These are phyloP conservation scores for Caenorhabditis sulstoni DNA, from an alignment of 2,888 invertebrate genomes.

Conservation along the genomic window DNA sequence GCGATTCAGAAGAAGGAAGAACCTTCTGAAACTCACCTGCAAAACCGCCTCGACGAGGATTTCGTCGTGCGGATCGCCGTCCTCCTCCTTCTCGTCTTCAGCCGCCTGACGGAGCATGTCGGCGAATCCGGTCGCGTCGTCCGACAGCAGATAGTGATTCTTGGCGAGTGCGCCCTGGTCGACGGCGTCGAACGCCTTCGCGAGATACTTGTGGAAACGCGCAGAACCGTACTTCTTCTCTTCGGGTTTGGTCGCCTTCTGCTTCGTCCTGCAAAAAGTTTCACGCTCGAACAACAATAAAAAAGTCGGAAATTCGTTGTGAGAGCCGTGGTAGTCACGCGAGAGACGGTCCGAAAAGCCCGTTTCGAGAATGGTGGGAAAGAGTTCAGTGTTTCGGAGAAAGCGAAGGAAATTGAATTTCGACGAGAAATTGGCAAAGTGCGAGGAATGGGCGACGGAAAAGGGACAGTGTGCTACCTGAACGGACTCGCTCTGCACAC, in stretches of 20 bases:
- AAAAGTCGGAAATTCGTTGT: no score
- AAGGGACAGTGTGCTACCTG: conserved; percentile 42
- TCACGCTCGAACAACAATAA: no score
- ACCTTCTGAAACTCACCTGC: no score
- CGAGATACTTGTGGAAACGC: conserved; percentile 30
- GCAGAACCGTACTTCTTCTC: conserved; percentile 48
- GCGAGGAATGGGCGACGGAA: conserved; percentile 40
- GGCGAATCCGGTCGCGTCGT: conserved; percentile 20
- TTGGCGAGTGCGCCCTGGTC: conserved; percentile 30
- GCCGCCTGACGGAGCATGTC: neutral
- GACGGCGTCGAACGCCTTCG: conserved; percentile 5
- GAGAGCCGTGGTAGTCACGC: no score
- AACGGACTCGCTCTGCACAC: conserved; percentile 49
- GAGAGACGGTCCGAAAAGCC: no score
- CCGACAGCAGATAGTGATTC: conserved; percentile 48
- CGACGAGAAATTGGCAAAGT: no score
- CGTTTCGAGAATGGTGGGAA: no score
- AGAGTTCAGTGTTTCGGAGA: no score
- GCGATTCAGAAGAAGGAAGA: no score
- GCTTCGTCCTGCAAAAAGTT: neutral
- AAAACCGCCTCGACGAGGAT: conserved; percentile 48
- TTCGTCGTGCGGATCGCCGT: no score
- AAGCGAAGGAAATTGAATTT: no score
- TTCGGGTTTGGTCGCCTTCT: neutral
- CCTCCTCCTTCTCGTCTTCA: neutral